Conservation (phyloP, 2,113 vertebrate genomes). For the Pygathrix nemaeus region DNA sequence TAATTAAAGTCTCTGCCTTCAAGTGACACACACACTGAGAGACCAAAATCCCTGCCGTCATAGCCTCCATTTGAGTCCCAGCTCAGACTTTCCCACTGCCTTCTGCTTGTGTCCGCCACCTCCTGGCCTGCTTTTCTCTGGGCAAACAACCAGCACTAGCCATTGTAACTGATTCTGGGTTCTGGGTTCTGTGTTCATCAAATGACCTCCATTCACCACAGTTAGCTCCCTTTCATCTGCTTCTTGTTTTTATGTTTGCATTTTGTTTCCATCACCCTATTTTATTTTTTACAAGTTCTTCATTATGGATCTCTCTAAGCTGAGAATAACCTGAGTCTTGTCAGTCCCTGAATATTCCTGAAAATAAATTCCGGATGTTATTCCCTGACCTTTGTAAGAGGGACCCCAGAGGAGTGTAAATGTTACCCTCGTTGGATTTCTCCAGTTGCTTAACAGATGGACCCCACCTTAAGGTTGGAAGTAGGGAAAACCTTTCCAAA, state of each 20-base stretch:
- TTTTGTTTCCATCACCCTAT: slow-evolving; percentile 65
- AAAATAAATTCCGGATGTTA: slow-evolving; percentile 53
- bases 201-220: neutral
- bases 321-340: slow-evolving; percentile 45
- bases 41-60: neutral
- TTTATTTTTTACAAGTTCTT: slow-evolving; percentile 74
- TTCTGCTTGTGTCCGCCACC: neutral
- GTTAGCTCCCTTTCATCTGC: slow-evolving; percentile 29
- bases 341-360: slow-evolving; percentile 25
- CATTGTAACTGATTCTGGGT: slow-evolving; percentile 45
- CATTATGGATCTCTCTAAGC: slow-evolving; percentile 71
- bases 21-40: neutral
- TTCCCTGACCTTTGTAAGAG: neutral
- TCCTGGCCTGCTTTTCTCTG: neutral
- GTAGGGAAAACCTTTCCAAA: neutral
- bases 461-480: neutral
- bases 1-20: neutral
- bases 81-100: neutral
- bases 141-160: slow-evolving; percentile 42
- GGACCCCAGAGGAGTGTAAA: neutral
- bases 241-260: slow-evolving; percentile 45
- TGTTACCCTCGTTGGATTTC: neutral
- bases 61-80: neutral
- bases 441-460: neutral
- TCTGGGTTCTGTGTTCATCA: slow-evolving; percentile 44